A percentile compares a stretch with the other conserved stretches of the same genome.
phyloP scores from a whole-genome alignment of 2,888 invertebrate species.

The Zonitis immaculata region DNA sequence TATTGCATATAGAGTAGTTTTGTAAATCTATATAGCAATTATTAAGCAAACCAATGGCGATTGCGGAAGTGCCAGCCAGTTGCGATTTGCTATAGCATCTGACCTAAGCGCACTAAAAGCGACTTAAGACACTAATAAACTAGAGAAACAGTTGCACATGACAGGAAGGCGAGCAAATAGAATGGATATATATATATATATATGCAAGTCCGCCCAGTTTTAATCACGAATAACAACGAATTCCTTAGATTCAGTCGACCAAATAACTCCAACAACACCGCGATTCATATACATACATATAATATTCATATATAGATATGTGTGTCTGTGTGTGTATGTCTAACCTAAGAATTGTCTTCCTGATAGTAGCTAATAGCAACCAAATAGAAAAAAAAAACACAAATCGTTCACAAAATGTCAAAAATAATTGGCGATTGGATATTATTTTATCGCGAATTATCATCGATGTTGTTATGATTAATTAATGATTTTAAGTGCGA shows the following conservation, averaged over 20 bases:
- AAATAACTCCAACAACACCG: conserved; percentile 24
- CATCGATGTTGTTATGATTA: conserved; percentile 29
- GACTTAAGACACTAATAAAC: conserved; percentile 36
- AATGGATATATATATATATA: conserved; percentile 37
- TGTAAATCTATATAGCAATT: not conserved
- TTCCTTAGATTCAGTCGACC: conserved; percentile 41
- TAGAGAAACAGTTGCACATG: conserved; percentile 39
- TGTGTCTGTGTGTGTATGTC: too few species aligned
- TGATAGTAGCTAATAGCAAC: too few species aligned
- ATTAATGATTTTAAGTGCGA: not conserved
- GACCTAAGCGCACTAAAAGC: conserved; percentile 26
- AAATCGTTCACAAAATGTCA: too few species aligned
- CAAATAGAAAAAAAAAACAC: too few species aligned
- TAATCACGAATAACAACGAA: conserved; percentile 44
- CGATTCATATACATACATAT: not conserved
- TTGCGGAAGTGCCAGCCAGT: conserved; percentile 29
- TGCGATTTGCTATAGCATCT: conserved; percentile 29
- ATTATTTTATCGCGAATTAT: too few species aligned
- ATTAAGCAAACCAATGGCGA: conserved; percentile 21
- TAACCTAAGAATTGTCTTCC: too few species aligned
- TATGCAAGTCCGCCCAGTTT: conserved; percentile 43
- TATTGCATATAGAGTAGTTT: too few species aligned
- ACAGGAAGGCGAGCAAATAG: conserved; percentile 40
- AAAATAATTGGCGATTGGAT: too few species aligned
- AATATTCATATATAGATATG: conserved; percentile 3